These are phyloP conservation scores for Brachionus rotundiformis DNA, from an alignment of 1,140 invertebrate genomes.

Conservation along the genomic window DNA sequence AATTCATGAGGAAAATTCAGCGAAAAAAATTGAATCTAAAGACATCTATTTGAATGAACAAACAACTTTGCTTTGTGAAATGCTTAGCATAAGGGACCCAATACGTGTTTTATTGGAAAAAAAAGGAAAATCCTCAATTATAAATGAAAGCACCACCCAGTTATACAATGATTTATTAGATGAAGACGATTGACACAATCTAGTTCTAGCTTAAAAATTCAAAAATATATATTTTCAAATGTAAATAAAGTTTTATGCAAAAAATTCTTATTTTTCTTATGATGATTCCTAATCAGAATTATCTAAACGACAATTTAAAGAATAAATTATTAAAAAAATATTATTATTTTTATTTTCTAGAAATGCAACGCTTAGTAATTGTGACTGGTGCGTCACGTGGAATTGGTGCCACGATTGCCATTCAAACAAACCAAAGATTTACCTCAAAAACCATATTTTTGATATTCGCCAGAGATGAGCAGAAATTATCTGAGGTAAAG, in stretches of 20 bases:
- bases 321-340: not conserved
- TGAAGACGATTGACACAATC: constrained; percentile 7
- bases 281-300: not conserved
- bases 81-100: constrained; percentile 77
- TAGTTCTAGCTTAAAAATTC: not conserved
- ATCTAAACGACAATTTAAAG: not conserved
- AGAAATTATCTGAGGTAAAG: not conserved
- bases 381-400: constrained; percentile 46
- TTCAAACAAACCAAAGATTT: not conserved
- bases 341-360: not conserved
- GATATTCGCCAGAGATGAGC: constrained; percentile 26
- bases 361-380: constrained; percentile 42
- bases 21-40: constrained; percentile 57
- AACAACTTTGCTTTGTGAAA: constrained; percentile 78
- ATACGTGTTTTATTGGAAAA: constrained; percentile 55
- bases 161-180: constrained; percentile 50
- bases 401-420: constrained; percentile 42
- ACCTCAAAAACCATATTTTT: not conserved
- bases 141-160: constrained; percentile 34
- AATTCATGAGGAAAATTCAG: constrained; percentile 64
- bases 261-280: not conserved
- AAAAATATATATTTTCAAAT: constrained; percentile 4
- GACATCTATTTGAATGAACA: constrained; percentile 73
- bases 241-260: constrained; percentile 42
- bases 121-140: constrained; percentile 14